These are phyloP conservation scores for Xiphorhynchus erythropygius DNA, from an alignment of 2,797 vertebrate species.

Conservation along the genomic window DNA sequence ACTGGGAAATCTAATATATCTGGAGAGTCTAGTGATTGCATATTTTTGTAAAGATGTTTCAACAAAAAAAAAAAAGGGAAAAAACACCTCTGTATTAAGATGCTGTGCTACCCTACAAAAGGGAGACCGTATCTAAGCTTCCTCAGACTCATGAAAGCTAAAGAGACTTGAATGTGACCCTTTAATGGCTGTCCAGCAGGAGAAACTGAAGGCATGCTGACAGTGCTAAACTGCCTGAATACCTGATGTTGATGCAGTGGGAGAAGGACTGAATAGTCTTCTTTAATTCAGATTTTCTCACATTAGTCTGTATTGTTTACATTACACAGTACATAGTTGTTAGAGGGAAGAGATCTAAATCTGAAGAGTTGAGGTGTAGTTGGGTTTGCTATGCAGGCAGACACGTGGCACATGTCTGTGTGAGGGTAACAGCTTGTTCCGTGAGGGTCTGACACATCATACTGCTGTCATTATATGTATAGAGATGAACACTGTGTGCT, in stretches of 20 bases:
- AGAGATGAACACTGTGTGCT: neutral
- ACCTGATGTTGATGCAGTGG: neutral
- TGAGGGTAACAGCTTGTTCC: neutral
- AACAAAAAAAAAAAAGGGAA: neutral
- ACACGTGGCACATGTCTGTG: fast-evolving
- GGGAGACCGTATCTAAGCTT: neutral
- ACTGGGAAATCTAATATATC: neutral
- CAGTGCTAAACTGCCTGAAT: neutral
- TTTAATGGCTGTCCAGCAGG: neutral
- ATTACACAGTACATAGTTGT: fast-evolving
- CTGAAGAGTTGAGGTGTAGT: neutral
- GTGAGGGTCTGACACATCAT: neutral
- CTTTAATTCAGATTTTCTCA: neutral
- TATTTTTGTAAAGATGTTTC: neutral
- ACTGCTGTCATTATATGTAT: neutral
- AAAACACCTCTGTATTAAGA: neutral
- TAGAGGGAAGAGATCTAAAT: neutral
- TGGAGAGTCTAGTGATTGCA: neutral
- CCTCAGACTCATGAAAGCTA: neutral
- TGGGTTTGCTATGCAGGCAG: neutral
- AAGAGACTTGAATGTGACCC: neutral
- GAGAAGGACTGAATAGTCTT: neutral
- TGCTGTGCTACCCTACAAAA: neutral
- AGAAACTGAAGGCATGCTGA: fast-evolving
- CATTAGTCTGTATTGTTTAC: neutral